Conservation (phyloP, 35 echinoderm and acorn worm species). For the Ophiothrix spiculata region DNA sequence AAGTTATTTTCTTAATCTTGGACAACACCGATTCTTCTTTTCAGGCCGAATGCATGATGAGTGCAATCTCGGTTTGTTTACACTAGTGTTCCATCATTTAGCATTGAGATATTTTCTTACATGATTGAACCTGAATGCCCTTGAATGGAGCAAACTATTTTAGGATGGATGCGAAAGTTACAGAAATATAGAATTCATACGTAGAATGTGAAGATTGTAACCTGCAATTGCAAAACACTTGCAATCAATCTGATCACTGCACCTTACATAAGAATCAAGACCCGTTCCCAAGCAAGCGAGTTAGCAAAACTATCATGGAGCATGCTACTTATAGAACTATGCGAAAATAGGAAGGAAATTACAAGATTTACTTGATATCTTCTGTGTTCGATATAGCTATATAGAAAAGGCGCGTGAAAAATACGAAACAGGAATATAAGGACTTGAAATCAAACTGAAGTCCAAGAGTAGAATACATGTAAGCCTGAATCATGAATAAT, state of each 20-base stretch:
- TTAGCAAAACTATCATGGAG: no score
- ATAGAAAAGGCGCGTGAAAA: not conserved
- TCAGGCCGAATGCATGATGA: not conserved
- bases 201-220: not conserved
- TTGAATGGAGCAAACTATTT: not conserved
- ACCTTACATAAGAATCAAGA: no score
- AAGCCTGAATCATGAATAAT: no score
- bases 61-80: not conserved
- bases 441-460: no score
- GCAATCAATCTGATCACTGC: no score
- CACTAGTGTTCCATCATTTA: not conserved
- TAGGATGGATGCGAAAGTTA: not conserved
- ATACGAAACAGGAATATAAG: not conserved
- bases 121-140: slow-evolving; percentile 68
- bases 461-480: no score
- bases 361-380: not conserved
- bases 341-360: not conserved
- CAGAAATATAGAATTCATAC: not conserved
- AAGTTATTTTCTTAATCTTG: not conserved
- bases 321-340: not conserved
- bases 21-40: not conserved
- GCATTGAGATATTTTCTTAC: slow-evolving; percentile 58
- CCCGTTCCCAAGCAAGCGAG: no score
- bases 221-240: no score
- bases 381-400: no score